phyloP scores from a whole-genome alignment of 2,888 invertebrate genomes.

The Hirudinaria manillensis region DNA sequence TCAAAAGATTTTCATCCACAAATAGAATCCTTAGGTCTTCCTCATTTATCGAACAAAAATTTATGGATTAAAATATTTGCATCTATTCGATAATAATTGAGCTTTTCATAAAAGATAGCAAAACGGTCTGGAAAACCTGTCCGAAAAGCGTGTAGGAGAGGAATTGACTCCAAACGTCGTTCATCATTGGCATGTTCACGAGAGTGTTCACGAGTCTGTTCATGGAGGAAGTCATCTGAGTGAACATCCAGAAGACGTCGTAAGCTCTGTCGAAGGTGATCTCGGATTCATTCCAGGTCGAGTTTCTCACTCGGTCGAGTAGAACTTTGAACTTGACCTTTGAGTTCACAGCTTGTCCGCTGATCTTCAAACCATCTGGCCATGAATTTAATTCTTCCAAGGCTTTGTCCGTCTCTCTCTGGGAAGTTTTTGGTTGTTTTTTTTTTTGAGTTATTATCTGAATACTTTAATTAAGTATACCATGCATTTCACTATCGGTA shows the following conservation, averaged over 20 bases:
- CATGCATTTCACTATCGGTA: no score
- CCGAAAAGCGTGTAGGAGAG: conserved; percentile 15
- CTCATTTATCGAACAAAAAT: no score
- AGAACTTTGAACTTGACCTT: not conserved
- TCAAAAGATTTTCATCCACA: no score
- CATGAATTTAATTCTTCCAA: not conserved
- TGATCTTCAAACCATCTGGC: conserved; percentile 2
- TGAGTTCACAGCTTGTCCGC: not conserved
- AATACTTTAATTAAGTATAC: not conserved
- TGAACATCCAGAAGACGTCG: conserved; percentile 3
- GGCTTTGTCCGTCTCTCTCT: conserved; percentile 3
- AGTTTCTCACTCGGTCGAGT: not conserved
- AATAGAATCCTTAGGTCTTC: no score
- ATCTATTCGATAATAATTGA: not conserved
- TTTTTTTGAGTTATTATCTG: not conserved
- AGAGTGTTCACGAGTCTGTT: not conserved
- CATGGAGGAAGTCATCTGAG: conserved; percentile 11
- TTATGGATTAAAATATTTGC: no score
- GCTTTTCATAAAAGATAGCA: no score
- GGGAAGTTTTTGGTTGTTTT: not conserved
- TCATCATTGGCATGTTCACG: conserved; percentile 11
- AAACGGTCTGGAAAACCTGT: not conserved
- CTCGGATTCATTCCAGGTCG: not conserved
- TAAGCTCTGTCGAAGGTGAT: not conserved
- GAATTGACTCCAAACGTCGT: conserved; percentile 1